Base-by-base conservation (phyloP, 2,888 invertebrate species). In the Machimus rusticus region DNA sequence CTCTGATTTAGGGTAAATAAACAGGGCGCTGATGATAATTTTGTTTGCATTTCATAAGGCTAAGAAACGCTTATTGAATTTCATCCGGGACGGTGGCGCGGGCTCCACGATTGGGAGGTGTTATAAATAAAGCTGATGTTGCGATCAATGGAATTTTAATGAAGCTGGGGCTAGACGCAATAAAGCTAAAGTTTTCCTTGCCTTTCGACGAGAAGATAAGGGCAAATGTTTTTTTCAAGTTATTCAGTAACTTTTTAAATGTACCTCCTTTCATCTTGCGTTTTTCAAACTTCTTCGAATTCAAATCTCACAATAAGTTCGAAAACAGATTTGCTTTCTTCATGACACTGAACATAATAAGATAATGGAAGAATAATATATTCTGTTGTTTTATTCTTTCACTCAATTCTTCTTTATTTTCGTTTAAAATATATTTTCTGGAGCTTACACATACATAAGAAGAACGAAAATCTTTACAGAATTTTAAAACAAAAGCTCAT, bases 1-100 rank as follows among this genome's bases (percentile, higher is more conserved):
- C 82, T 55, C 28, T 82, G 57, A 23, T 51, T 82, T 82, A 82
- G 57, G 37, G 51, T 55, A 82, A 82, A 82, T 82, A 82, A 79
- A 82, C 51, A 57, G 82, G 31, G 57, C 34, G 16, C 31, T 82
- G 37, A 39, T 57, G 57, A 57, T 82, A 66, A 82, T 82, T 82
- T 82, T 82, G 57, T 82, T 57, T 82, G 34, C n/a, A 37, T 57
- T 57, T 66, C 82, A 57, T 82, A 82, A 57, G 57, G 37, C 57
- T 82, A 39, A 76, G 19, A 76, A 76, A 76, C 76, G 76, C 37
- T 76, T 76, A 76, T 76, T 76, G 76, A 66, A 66, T 66, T 66
- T 66, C 31, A 34, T 76, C 76, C 3, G n/a, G 37, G 31, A 12
- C 9, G 12, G 34, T 5, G 1, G 28, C 2, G 66, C 19, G 12